Base-by-base conservation (phyloP, 2,797 vertebrate species). In the Rhinogobio ventralis region DNA sequence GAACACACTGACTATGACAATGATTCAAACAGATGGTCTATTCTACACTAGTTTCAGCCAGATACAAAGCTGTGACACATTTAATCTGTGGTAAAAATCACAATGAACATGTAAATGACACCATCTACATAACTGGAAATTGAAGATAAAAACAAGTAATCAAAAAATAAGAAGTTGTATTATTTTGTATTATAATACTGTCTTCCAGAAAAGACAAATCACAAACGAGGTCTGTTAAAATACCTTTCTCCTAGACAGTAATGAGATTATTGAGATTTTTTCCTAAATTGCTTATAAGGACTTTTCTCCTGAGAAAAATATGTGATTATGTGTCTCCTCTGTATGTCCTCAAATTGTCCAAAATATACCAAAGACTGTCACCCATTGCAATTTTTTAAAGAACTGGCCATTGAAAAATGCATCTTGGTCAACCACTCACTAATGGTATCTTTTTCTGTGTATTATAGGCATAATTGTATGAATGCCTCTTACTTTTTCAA, bases 21-120 rank as follows among this genome's bases (percentile, higher is more conserved):
- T 72, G 30, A 74, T 55, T 74, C 57, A 72, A 85, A 73, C 83
- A 85, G 55, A 84, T 55, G 19, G 64, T 51, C 64, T 75, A 28
- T 28, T 83, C 72, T 75, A 73, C 7, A 45, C 30, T 78, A 64
- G 75, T 57, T 72, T 62, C 46, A 66, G 81, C 64, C 73, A 85
- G 73, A 83, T 30, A 85, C 67, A 79, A 60, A 79, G 51, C 49
- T 42, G 74, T 57, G 42, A 57, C 30, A 45, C 80, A 83, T 79
- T 53, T 30, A 42, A 57, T 79, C 25, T 74, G 49, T 67, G 69
- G 67, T 49, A 60, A 79, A 46, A 42, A 13, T 20, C 2, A 33
- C 30, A 13, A 84, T 33, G n/a, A 60, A 53, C 20, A 76, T 57
- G 30, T 57, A 30, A 76, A 51, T 57, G 33, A 76, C 13, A 76